Conservation (phyloP, 2,797 vertebrate species). For the Hapalemur alaotrensis region DNA sequence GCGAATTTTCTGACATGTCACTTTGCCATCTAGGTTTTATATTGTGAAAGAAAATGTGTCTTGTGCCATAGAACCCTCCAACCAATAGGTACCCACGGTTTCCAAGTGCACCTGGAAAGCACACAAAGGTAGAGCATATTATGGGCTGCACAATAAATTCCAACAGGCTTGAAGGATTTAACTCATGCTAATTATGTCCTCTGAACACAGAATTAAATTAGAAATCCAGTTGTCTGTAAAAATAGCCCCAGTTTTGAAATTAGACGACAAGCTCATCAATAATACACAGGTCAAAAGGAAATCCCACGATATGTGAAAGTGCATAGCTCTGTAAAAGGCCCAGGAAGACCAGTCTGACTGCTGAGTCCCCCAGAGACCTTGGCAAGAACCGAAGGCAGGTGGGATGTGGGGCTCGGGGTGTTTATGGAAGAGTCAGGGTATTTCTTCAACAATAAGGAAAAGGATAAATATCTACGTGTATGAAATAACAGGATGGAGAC, state of each 20-base stretch:
- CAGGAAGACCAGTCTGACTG: not conserved
- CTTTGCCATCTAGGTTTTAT: not conserved
- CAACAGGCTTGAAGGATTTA: not conserved
- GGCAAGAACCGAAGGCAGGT: not conserved
- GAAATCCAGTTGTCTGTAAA: not conserved
- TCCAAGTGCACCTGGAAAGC: not conserved
- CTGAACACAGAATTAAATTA: not conserved
- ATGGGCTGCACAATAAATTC: not conserved
- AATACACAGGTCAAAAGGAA: not conserved
- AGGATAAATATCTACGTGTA: accelerated
- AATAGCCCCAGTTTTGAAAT: not conserved
- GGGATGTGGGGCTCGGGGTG: too few species aligned
- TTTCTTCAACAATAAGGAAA: not conserved
- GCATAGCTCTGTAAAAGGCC: not conserved
- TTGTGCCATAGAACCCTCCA: not conserved
- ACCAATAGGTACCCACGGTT: not conserved
- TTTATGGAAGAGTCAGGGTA: not conserved
- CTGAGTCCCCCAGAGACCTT: too few species aligned
- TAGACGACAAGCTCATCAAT: not conserved
- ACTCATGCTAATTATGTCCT: not conserved
- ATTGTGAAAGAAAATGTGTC: not conserved
- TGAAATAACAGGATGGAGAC: not conserved
- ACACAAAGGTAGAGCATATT: not conserved
- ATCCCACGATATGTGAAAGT: not conserved
- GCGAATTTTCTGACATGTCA: not conserved